A percentile compares a stretch with the other conserved stretches of the same genome.
phyloP scores from a whole-genome alignment of 2,113 vertebrate genomes.

The Cyphomyrus discorhynchus region DNA sequence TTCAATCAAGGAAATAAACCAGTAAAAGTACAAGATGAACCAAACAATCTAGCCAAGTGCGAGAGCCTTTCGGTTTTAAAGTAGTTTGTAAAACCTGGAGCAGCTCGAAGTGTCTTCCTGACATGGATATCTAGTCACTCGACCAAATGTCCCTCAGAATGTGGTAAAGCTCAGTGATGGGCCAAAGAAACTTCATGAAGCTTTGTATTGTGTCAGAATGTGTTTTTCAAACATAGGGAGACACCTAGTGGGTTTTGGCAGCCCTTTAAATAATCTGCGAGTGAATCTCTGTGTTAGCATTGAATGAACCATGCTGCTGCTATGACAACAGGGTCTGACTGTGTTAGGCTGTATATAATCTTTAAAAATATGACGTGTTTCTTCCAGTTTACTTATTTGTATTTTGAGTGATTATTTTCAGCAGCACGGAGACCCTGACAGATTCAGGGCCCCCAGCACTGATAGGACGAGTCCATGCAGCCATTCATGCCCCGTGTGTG shows the following conservation, averaged over 20 bases:
- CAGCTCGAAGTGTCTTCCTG: not conserved
- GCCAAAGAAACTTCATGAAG: not conserved
- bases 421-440: not conserved
- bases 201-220: not conserved
- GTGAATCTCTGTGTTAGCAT: not conserved
- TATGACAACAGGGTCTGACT: not conserved
- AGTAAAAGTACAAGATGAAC: not conserved
- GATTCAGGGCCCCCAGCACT: not conserved
- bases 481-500: not conserved
- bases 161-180: not conserved
- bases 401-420: not conserved
- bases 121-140: not conserved
- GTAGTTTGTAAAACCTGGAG: not conserved
- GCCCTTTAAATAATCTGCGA: not conserved
- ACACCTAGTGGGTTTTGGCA: not conserved
- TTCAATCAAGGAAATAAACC: not conserved
- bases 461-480: not conserved
- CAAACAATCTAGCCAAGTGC: not conserved
- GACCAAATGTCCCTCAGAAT: not conserved
- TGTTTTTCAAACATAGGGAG: not conserved
- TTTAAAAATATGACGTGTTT: not conserved
- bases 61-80: not conserved
- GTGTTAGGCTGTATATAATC: not conserved
- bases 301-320: not conserved
- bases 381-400: not conserved